Evolutionary conservation across 2,888 invertebrate species (phyloP).

Genomic region (Drosophila prolongata): DNA sequence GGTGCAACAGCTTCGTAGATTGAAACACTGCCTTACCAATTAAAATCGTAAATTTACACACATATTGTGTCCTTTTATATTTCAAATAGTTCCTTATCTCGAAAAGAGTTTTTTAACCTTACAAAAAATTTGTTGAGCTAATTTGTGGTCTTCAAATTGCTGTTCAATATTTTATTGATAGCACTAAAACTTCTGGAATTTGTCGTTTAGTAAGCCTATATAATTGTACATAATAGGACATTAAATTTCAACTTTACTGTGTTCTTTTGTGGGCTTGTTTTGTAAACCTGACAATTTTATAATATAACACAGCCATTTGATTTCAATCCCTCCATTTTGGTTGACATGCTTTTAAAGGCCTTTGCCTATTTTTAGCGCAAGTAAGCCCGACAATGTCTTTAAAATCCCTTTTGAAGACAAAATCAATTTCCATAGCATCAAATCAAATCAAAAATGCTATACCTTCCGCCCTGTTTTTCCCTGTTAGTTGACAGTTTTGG

Average conservation of each 20-base stretch:
- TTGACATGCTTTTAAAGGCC: background rate
- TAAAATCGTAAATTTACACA: slow-evolving; percentile 3
- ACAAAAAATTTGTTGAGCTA: background rate
- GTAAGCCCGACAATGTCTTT: background rate
- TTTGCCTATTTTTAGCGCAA: background rate
- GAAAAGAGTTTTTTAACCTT: background rate
- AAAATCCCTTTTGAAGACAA: background rate
- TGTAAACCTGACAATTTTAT: too few species aligned
- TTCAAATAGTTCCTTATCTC: slow-evolving; percentile 10
- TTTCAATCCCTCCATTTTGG: background rate
- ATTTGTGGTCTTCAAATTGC: background rate
- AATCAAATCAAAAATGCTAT: slow-evolving; percentile 32
- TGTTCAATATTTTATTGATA: too few species aligned
- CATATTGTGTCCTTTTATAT: background rate
- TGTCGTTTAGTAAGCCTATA: too few species aligned
- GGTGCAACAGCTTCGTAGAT: background rate
- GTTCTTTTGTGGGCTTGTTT: too few species aligned
- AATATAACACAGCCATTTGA: background rate
- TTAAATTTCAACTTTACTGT: too few species aligned
- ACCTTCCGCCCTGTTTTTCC: background rate
- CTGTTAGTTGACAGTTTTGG: slow-evolving; percentile 51
- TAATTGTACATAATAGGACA: too few species aligned
- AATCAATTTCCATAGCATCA: slow-evolving; percentile 48
- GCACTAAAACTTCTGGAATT: too few species aligned
- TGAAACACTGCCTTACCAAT: background rate